A percentile compares a stretch with the other conserved stretches of the same genome.
phyloP scores from a whole-genome alignment of 2,797 vertebrate species.

The Bradypus variegatus region DNA sequence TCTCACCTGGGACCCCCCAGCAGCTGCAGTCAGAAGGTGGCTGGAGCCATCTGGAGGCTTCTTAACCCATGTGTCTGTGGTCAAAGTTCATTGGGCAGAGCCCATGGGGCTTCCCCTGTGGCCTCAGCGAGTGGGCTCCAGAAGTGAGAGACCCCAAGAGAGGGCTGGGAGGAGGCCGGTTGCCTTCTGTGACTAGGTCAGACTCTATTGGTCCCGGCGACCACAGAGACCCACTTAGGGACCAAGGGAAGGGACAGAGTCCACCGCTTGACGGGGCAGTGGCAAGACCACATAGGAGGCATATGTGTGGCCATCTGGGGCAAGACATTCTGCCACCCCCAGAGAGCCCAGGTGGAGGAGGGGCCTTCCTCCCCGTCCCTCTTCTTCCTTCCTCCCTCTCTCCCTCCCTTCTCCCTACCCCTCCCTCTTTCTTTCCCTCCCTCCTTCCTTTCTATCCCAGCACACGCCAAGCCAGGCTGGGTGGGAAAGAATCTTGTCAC shows the following conservation, averaged over 20 bases:
- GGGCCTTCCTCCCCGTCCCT: no score
- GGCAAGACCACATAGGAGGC: neutral
- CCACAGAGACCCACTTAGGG: neutral
- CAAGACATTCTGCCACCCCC: fast-evolving
- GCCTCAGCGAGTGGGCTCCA: neutral
- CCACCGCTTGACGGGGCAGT: neutral
- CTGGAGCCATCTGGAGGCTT: neutral
- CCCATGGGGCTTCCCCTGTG: no score
- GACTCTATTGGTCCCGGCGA: neutral
- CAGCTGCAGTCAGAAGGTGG: no score
- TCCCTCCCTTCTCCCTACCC: no score
- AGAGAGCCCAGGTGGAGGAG: neutral
- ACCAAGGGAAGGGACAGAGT: neutral
- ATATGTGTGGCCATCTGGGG: neutral
- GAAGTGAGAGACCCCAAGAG: neutral
- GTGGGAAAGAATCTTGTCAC: neutral
- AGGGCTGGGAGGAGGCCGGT: neutral
- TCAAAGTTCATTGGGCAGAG: neutral
- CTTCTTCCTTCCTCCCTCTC: neutral
- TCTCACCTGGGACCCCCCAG: neutral
- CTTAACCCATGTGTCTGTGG: neutral
- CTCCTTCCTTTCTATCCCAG: neutral
- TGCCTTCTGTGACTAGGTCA: neutral
- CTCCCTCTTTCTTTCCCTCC: neutral
- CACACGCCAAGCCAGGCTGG: neutral